Evolutionary conservation across 1,140 invertebrate genomes (phyloP), one percentile per base, ranked within the genome.

Genomic region (Nylanderia fulva): DNA sequence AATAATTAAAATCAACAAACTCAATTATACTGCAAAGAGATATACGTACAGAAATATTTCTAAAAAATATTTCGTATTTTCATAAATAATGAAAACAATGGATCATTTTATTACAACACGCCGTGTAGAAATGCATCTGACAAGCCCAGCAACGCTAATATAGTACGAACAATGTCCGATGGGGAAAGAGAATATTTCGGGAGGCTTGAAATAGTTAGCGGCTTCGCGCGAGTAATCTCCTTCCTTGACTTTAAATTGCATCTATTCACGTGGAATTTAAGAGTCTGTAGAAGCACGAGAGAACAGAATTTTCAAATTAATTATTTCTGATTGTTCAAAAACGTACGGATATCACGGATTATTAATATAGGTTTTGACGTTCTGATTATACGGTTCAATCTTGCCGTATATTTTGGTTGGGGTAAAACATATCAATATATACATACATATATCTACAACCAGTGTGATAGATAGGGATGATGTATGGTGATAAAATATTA

Each of bases 161-260:
- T 75, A 84, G 74, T 71, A 75, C 61, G 87, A 88, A 89, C 79
- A 86, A 89, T 86, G 69, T 54, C 45, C 52, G 66, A 18, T 63
- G 27, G 52, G 18, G 11, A 24, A 39, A 27, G 69, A 48, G 77
- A 75, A 84, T 52, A 79, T 86, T 89, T 85, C 85, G 75, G 75
- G 24, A 60, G 56, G 48, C 80, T 90, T 86, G 63, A 90, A 86
- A 90, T 83, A 89, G 89, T 89, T 86, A 86, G 52, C 80, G 75
- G 72, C 54, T 56, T 72, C 42, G 75, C 58, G 61, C 45, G 18
- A 86, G 66, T 88, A 89, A 89, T 85, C 82, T 86, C 56, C 63
- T 74, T 45, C 48, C 39, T 54, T 48, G 56, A 76, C 56, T 86
- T 86, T 74, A 68, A 75, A 88, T 84, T 56, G 63, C 77, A 63